Evolutionary conservation across 2,888 invertebrate genomes (phyloP).

Genomic region (Apocheima hispidaria): DNA sequence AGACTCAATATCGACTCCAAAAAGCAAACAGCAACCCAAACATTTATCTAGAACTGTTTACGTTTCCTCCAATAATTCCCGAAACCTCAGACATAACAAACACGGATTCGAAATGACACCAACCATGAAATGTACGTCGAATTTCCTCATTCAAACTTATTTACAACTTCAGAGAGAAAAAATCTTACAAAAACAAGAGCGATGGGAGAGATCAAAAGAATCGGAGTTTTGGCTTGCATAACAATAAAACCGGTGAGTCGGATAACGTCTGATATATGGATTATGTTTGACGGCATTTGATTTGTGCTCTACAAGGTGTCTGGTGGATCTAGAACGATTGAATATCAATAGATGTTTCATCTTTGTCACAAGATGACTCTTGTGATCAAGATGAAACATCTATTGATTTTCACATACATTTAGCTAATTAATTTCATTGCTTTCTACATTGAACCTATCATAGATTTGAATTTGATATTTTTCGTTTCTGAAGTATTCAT

Average conservation of each 20-base stretch:
- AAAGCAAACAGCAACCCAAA: conserved; percentile 7
- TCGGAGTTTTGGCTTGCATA: conserved; percentile 48
- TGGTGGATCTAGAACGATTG: conserved; percentile 37
- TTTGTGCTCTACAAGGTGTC: conserved; percentile 34
- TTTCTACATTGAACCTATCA: no score
- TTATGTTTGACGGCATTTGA: conserved; percentile 46
- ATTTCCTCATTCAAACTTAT: conserved; percentile 36
- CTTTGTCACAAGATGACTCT: no score
- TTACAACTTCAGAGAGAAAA: conserved; percentile 32
- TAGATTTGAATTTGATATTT: no score
- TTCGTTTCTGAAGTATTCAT: no score
- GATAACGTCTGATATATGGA: conserved; percentile 45
- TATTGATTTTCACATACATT: background rate
- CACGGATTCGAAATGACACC: conserved; percentile 34
- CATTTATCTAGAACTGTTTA: conserved; percentile 35
- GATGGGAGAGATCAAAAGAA: conserved; percentile 38
- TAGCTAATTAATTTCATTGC: no score
- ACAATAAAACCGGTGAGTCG: conserved; percentile 48
- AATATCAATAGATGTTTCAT: no score
- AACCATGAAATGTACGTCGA: conserved; percentile 31
- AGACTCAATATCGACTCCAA: background rate
- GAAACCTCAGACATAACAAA: conserved; percentile 38
- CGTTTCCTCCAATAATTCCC: conserved; percentile 32
- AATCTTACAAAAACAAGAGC: conserved; percentile 26
- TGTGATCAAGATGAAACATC: background rate